phyloP scores from a whole-genome alignment of 2,113 vertebrate species.

The Cynoglossus semilaevis region DNA sequence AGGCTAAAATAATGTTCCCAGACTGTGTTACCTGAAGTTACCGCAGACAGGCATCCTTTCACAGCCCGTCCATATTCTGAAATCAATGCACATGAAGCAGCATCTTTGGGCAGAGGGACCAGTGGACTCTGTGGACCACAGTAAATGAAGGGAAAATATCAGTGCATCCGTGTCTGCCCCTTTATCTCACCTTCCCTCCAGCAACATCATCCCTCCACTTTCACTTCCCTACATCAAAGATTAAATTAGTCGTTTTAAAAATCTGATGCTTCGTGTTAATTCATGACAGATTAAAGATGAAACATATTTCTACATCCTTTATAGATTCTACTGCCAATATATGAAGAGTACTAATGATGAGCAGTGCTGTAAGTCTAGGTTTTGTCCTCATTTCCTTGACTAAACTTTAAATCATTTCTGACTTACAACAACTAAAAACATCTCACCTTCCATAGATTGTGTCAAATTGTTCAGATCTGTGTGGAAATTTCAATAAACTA shows the following conservation, averaged over 20 bases:
- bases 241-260: not conserved
- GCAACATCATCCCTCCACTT: slow-evolving; percentile 10
- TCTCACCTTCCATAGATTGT: too few species aligned
- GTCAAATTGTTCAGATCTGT: too few species aligned
- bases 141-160: slow-evolving; percentile 60
- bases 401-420: too few species aligned
- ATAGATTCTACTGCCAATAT: too few species aligned
- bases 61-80: slow-evolving; percentile 35
- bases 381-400: too few species aligned
- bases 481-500: too few species aligned
- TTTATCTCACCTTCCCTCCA: slow-evolving; percentile 32
- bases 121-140: slow-evolving; percentile 44
- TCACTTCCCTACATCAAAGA: slow-evolving; percentile 1
- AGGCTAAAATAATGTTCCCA: not conserved
- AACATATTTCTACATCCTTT: too few species aligned
- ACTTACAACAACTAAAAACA: too few species aligned
- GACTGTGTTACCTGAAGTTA: slow-evolving; percentile 15
- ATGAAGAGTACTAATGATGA: too few species aligned
- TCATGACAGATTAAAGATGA: too few species aligned
- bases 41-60: slow-evolving; percentile 24
- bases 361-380: too few species aligned
- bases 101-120: slow-evolving; percentile 20
- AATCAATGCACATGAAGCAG: slow-evolving; percentile 23
- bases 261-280: too few species aligned
- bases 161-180: slow-evolving; percentile 38